Base-by-base conservation (phyloP, 2,113 vertebrate species). In the Pyxicephalus adspersus region DNA sequence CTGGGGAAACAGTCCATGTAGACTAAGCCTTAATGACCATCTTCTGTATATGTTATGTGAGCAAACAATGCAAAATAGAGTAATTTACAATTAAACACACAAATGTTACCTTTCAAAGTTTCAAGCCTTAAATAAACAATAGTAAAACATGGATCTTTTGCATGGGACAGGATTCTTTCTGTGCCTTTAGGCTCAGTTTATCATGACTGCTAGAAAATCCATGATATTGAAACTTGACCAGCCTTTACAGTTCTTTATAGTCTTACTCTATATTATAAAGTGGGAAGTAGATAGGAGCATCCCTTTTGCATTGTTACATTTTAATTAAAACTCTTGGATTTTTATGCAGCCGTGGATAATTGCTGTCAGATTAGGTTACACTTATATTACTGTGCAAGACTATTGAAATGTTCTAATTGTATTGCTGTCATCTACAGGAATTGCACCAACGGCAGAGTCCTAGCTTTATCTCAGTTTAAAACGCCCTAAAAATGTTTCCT, bases 321-420 rank as follows among this genome's bases (percentile, higher is more conserved):
- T 81, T 81, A 81, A 81, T 81, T 81, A 81, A 81, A 81, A 52
- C 50, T 64, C 73, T 81, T 60, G 64, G 67, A 74, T 64, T 64
- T 60, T 72, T 45, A 51, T 64, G 79, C 68, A 52, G 50, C 79
- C 79, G 60, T 73, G 63, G 79, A 81, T 81, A 81, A 81, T 81
- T 50, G 58, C 58, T 81, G 58, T 65, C 79, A 73, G 79, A 81
- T 81, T 74, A 74, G 9, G 68, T 81, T 81, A 81, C 79, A 34
- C 50, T 73, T 81, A 73, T 73, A 73, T 38, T 81, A 73, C 28
- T 65, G 70, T 52, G 26, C 50, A 38, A 65, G 25, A 54, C 60
- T 73, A 81, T 81, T 81, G 67, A 73, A 81, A 81, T 73, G 68
- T 81, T 58, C 68, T 81, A 70, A 81, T 74, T 73, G 68, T 68